Conservation (phyloP, 2,797 vertebrate genomes). For the Chloroceryle inda region DNA sequence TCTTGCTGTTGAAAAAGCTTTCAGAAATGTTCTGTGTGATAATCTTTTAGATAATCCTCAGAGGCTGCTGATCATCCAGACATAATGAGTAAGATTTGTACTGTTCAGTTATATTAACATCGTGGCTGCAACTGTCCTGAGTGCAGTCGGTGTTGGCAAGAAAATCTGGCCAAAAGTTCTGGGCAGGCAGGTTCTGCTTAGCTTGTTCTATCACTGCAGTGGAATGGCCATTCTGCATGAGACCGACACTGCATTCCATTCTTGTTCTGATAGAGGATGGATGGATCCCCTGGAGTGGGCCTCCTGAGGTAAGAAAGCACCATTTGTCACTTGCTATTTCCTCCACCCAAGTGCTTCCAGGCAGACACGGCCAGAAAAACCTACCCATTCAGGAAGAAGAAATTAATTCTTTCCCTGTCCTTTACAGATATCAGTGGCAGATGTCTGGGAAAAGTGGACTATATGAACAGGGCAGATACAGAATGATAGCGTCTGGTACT, state of each 20-base stretch:
- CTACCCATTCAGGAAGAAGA: not conserved
- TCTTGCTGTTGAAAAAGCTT: not conserved
- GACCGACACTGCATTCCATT: too few species aligned
- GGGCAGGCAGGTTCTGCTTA: not conserved
- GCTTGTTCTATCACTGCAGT: not conserved
- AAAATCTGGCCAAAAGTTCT: not conserved
- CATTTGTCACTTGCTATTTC: not conserved
- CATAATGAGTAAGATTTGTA: not conserved
- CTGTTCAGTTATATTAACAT: not conserved
- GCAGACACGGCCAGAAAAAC: not conserved
- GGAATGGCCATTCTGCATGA: not conserved
- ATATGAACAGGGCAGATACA: not conserved
- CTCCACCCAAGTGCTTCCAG: not conserved
- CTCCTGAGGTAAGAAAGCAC: not conserved
- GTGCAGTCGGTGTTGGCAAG: not conserved
- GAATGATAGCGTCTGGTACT: not conserved
- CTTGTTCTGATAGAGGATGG: not conserved
- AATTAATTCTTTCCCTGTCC: not conserved
- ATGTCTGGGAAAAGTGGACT: fast-evolving
- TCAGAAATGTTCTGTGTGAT: not conserved
- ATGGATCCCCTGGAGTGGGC: not conserved
- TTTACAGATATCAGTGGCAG: not conserved
- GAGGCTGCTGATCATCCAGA: not conserved
- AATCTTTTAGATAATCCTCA: not conserved
- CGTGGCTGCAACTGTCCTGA: not conserved